Conservation (phyloP, 2,797 vertebrate species). For the Percopsis omiscomaycus region DNA sequence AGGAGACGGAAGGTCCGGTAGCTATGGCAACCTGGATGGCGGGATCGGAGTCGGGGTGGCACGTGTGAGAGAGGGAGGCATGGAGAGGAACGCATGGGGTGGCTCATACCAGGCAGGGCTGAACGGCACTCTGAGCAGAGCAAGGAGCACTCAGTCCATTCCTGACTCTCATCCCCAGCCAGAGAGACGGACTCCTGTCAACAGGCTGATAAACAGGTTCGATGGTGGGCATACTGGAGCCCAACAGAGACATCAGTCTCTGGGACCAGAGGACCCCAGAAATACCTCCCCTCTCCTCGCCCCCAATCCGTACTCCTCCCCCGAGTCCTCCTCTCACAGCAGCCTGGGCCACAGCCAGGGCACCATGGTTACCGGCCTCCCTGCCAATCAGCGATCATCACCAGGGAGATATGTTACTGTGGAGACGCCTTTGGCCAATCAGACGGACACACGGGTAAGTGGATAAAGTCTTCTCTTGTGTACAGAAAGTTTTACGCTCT, state of each 20-base stretch:
- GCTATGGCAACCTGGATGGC: conserved; percentile 75
- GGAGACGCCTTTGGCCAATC: conserved; percentile 31
- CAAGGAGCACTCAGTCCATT: conserved; percentile 37
- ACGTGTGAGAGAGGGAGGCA: conserved; percentile 22
- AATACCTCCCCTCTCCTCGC: conserved; percentile 38
- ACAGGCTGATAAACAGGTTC: conserved; percentile 81
- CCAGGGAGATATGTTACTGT: conserved; percentile 29
- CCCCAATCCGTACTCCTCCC: conserved; percentile 58
- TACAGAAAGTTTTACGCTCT: background rate
- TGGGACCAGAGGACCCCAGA: conserved; percentile 57
- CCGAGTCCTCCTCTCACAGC: conserved; percentile 59
- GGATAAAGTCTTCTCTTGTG: background rate
- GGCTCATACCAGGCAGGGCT: conserved; percentile 58
- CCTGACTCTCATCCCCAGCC: conserved; percentile 41
- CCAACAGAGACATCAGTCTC: conserved; percentile 62
- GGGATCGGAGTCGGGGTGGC: conserved; percentile 55
- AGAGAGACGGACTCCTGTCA: conserved; percentile 66
- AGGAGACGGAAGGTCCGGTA: conserved; percentile 70
- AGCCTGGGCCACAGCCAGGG: conserved; percentile 50
- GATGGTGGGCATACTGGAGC: conserved; percentile 57
- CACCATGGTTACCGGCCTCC: conserved; percentile 34
- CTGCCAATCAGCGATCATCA: conserved; percentile 52
- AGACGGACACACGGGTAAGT: conserved; percentile 70
- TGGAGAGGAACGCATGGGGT: conserved; percentile 58
- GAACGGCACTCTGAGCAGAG: conserved; percentile 62